Evolutionary conservation across 1,140 invertebrate species (phyloP), one percentile per base, ranked within the genome.

Genomic region (Drusus annulatus): DNA sequence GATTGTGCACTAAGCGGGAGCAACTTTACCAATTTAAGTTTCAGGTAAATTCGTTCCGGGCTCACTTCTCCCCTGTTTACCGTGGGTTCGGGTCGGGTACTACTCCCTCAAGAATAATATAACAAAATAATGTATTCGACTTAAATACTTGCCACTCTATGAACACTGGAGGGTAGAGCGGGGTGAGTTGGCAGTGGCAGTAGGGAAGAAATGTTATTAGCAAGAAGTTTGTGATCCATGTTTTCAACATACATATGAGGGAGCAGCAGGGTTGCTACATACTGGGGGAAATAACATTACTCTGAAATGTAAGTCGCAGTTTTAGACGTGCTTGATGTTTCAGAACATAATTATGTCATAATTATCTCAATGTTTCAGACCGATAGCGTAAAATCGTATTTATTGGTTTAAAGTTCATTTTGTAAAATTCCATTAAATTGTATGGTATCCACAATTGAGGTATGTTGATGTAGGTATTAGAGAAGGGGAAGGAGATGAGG

Each of bases 21-120:
- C 52, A 83, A 83, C 81, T 83, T 83, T 83, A 19, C 58, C 78
- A 83, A 83, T 83, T 80, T 78, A 80, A 83, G 75, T 83, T 83
- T 75, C 75, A 83, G 77, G 73, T 80, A 80, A 80, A 83, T 83
- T 82, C 68, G 58, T 77, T 80, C 65, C 51, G 25, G n/a, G 54
- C 56, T 19, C 77, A n/a, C 51, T 25, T 28, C 80, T 16, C 8
- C 25, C 36, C 36, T 45, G 36, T 45, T 45, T 45, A 2, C 8
- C 36, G 7, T 45, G 36, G 36, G 36, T 8, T 45, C 36, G 36
- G 36, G 28, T 28, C 23, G 54, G 52, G 51, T 62, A 63, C 68
- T 36, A 7, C 36, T 45, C 75, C 76, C 31, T 69, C 56, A 15
- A 50, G 76, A 81, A 81, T 79, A 81, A 81, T 79, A 76, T 73